Percentiles rank a stretch among this genome's conserved stretches.
phyloP scores from a whole-genome alignment of 92 coral and sea anemone species.

The Palythoa grandiflora region DNA sequence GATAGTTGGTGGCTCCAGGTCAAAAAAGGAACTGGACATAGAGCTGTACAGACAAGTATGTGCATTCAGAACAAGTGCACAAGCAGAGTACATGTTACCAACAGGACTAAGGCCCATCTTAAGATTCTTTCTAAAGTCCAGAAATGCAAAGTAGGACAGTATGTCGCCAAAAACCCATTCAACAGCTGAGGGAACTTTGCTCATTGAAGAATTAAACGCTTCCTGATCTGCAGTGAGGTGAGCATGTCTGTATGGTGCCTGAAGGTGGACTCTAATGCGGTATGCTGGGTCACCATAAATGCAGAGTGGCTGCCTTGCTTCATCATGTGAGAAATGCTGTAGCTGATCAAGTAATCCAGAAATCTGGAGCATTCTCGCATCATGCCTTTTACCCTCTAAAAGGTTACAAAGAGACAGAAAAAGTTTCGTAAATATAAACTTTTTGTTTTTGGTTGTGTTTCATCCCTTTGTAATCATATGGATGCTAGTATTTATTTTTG shows the following conservation, averaged over 20 bases:
- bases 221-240: slow-evolving; percentile 8
- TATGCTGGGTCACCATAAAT: background rate
- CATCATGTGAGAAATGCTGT: slow-evolving; percentile 13
- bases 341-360: slow-evolving; percentile 43
- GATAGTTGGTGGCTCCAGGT: slow-evolving; percentile 21
- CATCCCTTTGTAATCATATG: background rate
- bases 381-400: slow-evolving; percentile 51
- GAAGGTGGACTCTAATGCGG: background rate
- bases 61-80: slow-evolving; percentile 9
- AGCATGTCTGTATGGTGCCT: slow-evolving; percentile 26
- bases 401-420: slow-evolving; percentile 1
- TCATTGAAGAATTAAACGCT: slow-evolving; percentile 50
- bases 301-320: slow-evolving; percentile 31
- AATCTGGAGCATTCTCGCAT: slow-evolving; percentile 42
- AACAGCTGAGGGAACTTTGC: slow-evolving; percentile 8
- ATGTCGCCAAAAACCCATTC: slow-evolving; percentile 37
- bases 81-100: slow-evolving; percentile 28
- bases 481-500: background rate
- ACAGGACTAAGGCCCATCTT: slow-evolving; percentile 26
- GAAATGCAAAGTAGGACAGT: background rate
- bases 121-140: background rate
- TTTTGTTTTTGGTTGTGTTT: slow-evolving; percentile 7
- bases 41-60: slow-evolving; percentile 14
- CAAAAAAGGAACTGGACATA: slow-evolving; percentile 5
- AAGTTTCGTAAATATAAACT: background rate